These are phyloP conservation scores for Porites evermanni DNA, from an alignment of 92 coral and sea anemone species.

Conservation along the genomic window DNA sequence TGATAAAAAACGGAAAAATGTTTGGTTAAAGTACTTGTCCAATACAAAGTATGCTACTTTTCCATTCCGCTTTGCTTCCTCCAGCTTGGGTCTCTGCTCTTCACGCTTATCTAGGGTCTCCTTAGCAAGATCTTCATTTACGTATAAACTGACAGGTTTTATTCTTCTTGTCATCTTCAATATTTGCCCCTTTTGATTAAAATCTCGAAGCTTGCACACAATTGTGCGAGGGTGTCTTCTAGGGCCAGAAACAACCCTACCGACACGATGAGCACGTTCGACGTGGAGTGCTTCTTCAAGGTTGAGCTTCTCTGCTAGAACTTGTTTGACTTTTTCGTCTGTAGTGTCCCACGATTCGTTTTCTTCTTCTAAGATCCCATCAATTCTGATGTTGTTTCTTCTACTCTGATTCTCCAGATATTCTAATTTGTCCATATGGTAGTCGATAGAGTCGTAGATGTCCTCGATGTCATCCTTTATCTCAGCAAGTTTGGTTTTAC, in stretches of 20 bases:
- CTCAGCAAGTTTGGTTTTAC: conserved; percentile 6
- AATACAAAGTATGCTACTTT: conserved; percentile 20
- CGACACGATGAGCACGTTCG: conserved; percentile 20
- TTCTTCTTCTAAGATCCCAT: neutral
- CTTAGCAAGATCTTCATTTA: conserved; percentile 10
- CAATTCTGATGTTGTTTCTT: conserved; percentile 5
- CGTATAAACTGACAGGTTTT: neutral
- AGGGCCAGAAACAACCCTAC: neutral
- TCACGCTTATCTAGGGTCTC: conserved; percentile 20
- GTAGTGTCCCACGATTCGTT: conserved; percentile 14
- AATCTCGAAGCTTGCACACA: conserved; percentile 6
- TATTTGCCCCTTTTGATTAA: neutral
- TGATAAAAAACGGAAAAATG: too few relatives aligned
- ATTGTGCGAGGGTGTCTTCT: neutral
- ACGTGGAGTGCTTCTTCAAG: neutral
- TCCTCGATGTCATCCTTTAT: conserved; percentile 1
- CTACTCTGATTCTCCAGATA: conserved; percentile 1
- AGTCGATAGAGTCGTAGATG: conserved; percentile 5
- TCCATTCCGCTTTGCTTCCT: neutral
- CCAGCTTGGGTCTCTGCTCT: neutral
- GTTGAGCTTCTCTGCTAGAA: conserved; percentile 17
- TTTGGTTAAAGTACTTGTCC: neutral
- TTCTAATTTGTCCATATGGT: conserved; percentile 3
- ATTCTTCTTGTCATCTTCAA: neutral
- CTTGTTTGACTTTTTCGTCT: conserved; percentile 11